Evolutionary conservation across 2,797 vertebrate species (phyloP).

Genomic region (Eutrigla gurnardus): DNA sequence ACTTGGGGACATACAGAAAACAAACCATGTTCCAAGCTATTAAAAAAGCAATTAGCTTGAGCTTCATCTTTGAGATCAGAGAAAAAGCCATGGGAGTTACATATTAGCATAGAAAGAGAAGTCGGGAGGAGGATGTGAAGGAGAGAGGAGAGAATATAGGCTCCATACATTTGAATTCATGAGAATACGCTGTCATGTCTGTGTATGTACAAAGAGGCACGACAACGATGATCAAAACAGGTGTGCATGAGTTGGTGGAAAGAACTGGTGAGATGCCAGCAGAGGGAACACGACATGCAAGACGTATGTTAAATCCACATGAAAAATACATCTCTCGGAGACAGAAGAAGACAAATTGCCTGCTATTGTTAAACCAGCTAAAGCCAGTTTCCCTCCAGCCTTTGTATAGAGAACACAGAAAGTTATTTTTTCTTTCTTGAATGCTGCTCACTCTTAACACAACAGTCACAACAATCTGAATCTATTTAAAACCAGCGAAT

Average conservation of each 20-base stretch:
- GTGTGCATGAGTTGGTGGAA: slow-evolving; percentile 29
- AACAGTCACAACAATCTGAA: background rate
- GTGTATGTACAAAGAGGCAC: slow-evolving; percentile 12
- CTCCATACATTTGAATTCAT: slow-evolving; percentile 9
- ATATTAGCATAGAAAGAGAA: slow-evolving; percentile 34
- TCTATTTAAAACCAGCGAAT: background rate
- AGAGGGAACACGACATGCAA: slow-evolving; percentile 39
- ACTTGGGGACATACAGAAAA: slow-evolving; percentile 53
- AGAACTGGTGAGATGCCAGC: slow-evolving; percentile 31
- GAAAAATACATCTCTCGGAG: slow-evolving; percentile 35
- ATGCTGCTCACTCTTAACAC: background rate
- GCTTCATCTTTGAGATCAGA: slow-evolving; percentile 51
- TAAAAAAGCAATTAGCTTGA: slow-evolving; percentile 72
- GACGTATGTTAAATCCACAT: slow-evolving; percentile 42
- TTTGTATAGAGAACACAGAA: slow-evolving; percentile 9
- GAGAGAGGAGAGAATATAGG: slow-evolving; percentile 16
- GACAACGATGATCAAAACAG: slow-evolving; percentile 43
- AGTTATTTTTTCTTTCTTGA: background rate
- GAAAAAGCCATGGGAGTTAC: slow-evolving; percentile 48
- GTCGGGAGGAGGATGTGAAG: slow-evolving; percentile 17
- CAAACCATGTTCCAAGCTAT: slow-evolving; percentile 63
- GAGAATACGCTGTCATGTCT: slow-evolving; percentile 1
- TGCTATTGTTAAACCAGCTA: slow-evolving; percentile 32
- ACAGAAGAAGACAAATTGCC: slow-evolving; percentile 43
- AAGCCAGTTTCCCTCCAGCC: slow-evolving; percentile 28